Conservation (phyloP, 2,888 invertebrate genomes). For the Ceriagrion tenellum region DNA sequence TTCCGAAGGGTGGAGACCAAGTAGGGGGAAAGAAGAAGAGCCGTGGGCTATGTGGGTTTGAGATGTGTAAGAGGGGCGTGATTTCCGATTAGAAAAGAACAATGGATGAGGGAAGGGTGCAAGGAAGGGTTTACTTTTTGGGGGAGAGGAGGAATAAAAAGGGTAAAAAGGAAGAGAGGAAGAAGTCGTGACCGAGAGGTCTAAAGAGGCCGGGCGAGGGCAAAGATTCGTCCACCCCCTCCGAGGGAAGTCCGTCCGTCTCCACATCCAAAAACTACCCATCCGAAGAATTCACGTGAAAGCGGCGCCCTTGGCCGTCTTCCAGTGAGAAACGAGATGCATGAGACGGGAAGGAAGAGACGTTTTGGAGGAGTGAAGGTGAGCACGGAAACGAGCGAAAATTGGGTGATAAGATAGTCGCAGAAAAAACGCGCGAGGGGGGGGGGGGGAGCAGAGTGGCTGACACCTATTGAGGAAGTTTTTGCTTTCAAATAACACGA, state of each 20-base stretch:
- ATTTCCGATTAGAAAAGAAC: constrained; percentile 63
- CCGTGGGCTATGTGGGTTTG: background rate
- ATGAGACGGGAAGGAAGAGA: background rate
- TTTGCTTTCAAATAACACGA: too few relatives aligned
- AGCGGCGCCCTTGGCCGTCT: background rate
- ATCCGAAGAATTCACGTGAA: background rate
- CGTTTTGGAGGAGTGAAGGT: too few relatives aligned
- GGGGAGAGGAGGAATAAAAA: background rate
- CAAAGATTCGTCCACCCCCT: constrained; percentile 4
- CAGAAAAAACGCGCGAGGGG: too few relatives aligned
- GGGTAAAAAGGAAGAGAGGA: background rate
- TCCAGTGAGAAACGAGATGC: background rate
- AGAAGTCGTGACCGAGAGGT: constrained; percentile 51
- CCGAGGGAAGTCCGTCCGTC: background rate
- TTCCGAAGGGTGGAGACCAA: background rate
- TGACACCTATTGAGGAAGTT: too few relatives aligned
- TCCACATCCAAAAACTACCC: background rate
- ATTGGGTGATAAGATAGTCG: too few relatives aligned
- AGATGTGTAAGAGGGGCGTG: background rate
- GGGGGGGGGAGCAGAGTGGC: too few relatives aligned
- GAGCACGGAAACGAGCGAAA: too few relatives aligned
- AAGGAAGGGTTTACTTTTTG: background rate
- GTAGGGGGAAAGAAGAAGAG: background rate
- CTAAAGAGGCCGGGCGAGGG: constrained; percentile 47
- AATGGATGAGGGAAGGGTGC: constrained; percentile 38